phyloP scores from a whole-genome alignment of 2,113 vertebrate species.

The Neopipo cinnamomea region DNA sequence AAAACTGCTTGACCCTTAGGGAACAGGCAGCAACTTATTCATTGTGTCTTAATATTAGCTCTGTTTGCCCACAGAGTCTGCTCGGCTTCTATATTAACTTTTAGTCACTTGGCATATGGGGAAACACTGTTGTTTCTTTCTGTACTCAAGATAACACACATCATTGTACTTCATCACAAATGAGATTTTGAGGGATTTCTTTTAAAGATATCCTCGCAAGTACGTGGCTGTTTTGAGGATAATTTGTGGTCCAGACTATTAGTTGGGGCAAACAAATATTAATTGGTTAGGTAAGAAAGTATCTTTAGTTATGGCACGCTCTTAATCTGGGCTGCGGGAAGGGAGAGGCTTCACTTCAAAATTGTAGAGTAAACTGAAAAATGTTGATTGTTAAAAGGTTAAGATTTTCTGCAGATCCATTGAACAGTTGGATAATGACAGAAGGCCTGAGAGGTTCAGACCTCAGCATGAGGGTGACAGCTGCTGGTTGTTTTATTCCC shows the following conservation, averaged over 20 bases:
- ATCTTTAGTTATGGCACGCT: not conserved
- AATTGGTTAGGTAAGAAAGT: not conserved
- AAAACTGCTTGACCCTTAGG: not conserved
- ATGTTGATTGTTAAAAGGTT: not conserved
- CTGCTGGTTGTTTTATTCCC: not conserved
- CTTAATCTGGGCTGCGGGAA: not conserved
- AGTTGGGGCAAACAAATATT: not conserved
- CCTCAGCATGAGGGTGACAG: not conserved
- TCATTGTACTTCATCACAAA: not conserved
- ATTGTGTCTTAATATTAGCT: not conserved
- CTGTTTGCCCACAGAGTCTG: not conserved
- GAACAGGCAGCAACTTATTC: not conserved
- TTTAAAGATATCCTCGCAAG: not conserved
- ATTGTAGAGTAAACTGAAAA: not conserved
- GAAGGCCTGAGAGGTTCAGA: not conserved
- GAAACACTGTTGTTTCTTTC: not conserved
- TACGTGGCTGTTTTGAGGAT: not conserved
- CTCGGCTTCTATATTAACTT: not conserved
- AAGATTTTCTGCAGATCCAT: not conserved
- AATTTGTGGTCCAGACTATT: not conserved
- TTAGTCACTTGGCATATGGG: not conserved
- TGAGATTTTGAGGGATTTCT: not conserved
- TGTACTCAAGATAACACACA: not conserved
- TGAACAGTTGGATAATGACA: not conserved
- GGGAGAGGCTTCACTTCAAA: not conserved